phyloP scores from a whole-genome alignment of 2,797 vertebrate genomes.

The Spheniscus humboldti region DNA sequence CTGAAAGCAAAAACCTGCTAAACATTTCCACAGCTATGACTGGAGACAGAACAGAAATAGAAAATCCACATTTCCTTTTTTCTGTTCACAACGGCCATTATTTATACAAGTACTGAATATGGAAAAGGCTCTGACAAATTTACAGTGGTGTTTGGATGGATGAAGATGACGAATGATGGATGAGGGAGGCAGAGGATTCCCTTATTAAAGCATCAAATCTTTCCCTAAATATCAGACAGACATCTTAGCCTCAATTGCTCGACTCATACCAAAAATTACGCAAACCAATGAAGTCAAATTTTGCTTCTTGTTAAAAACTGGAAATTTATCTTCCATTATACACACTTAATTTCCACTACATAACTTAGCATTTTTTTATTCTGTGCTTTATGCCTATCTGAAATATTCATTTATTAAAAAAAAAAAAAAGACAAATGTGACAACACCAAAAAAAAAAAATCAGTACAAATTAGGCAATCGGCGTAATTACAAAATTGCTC shows the following conservation, averaged over 20 bases:
- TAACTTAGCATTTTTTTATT: background rate
- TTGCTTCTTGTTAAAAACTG: conserved; percentile 22
- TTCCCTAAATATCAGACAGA: conserved; percentile 69
- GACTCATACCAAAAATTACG: conserved; percentile 30
- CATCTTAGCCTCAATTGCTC: conserved; percentile 21
- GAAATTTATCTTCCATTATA: conserved; percentile 7
- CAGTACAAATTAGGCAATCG: background rate
- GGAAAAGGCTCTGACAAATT: conserved; percentile 77
- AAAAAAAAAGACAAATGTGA: background rate
- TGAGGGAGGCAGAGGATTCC: conserved; percentile 74
- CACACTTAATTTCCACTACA: conserved; percentile 26
- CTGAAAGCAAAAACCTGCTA: conserved; percentile 23
- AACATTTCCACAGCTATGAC: conserved; percentile 3
- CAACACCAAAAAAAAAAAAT: background rate
- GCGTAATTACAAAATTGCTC: background rate
- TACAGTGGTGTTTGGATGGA: conserved; percentile 73
- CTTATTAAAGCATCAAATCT: conserved; percentile 78
- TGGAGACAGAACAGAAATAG: conserved; percentile 28
- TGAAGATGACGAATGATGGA: conserved; percentile 73
- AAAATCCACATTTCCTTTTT: conserved; percentile 49
- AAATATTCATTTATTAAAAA: background rate
- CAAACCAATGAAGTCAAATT: background rate
- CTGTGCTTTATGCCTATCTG: conserved; percentile 8
- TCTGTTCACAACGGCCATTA: conserved; percentile 63
- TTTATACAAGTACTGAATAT: conserved; percentile 75